Evolutionary conservation across 2,888 invertebrate genomes (phyloP).

Genomic region (Meganola albula): DNA sequence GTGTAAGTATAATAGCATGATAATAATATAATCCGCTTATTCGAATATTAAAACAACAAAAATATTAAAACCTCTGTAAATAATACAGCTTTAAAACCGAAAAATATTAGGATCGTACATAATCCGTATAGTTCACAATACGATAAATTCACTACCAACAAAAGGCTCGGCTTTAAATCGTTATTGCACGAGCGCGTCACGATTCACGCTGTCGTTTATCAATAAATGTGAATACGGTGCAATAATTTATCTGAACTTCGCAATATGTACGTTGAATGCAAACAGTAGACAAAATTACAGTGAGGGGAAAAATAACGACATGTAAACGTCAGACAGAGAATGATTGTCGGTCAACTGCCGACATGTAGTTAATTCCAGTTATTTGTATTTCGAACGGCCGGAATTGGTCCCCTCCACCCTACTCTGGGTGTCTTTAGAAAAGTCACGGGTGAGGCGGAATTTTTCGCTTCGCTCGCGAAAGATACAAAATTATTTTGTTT

Average conservation of each 20-base stretch:
- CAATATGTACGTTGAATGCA: constrained; percentile 48
- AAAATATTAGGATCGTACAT: constrained; percentile 15
- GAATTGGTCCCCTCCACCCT: constrained; percentile 13
- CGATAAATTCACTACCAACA: constrained; percentile 36
- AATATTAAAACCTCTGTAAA: constrained; percentile 18
- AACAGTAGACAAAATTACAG: constrained; percentile 58
- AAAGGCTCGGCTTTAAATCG: constrained; percentile 39
- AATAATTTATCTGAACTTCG: constrained; percentile 52
- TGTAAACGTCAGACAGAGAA: constrained; percentile 49
- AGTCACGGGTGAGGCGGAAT: constrained; percentile 10
- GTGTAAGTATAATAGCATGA: no score
- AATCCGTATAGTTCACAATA: constrained; percentile 32
- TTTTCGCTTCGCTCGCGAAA: constrained; percentile 16
- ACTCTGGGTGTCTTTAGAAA: constrained; percentile 17
- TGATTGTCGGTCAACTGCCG: constrained; percentile 52
- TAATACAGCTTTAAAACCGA: constrained; percentile 16
- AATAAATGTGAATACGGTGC: constrained; percentile 53
- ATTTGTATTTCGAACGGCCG: constrained; percentile 43
- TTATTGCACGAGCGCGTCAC: constrained; percentile 35
- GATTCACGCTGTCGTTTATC: constrained; percentile 44
- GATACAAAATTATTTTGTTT: constrained; percentile 26
- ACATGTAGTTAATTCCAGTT: constrained; percentile 56
- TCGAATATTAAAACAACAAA: constrained; percentile 9
- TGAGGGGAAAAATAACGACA: constrained; percentile 52
- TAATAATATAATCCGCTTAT: no score